Conservation (phyloP, 2,113 vertebrate genomes). For the Fregata magnificens region DNA sequence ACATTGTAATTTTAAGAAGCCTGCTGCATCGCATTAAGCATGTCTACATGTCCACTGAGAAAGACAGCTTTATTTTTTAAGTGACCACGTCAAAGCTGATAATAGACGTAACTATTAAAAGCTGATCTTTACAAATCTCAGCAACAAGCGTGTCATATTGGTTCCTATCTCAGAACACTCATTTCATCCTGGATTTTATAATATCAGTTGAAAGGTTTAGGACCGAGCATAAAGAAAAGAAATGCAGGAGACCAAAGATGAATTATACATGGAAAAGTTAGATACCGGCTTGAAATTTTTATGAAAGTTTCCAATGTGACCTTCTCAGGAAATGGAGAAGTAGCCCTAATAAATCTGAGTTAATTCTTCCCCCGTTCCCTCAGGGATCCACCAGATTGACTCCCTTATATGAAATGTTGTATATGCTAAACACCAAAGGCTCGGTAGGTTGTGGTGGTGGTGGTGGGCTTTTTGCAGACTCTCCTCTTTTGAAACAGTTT, state of each 20-base stretch:
- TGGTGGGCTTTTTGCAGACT: not conserved
- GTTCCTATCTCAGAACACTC: not conserved
- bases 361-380: not conserved
- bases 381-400: not conserved
- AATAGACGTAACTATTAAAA: not conserved
- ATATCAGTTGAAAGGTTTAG: slow-evolving; percentile 64
- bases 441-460: not conserved
- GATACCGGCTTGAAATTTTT: not conserved
- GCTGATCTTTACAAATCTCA: slow-evolving; percentile 25
- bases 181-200: slow-evolving; percentile 38
- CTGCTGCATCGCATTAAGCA: not conserved
- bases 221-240: slow-evolving; percentile 41
- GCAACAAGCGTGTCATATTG: not conserved
- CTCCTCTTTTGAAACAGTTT: not conserved
- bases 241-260: slow-evolving; percentile 38
- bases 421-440: not conserved
- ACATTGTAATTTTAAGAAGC: not conserved
- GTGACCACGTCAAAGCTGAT: not conserved
- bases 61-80: not conserved
- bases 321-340: slow-evolving; percentile 21
- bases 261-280: slow-evolving; percentile 65
- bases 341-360: slow-evolving; percentile 14
- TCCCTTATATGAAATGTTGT: not conserved
- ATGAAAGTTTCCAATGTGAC: slow-evolving; percentile 45
- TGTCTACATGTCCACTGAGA: not conserved